A percentile compares a stretch with the other conserved stretches of the same genome.
Evolutionary conservation across 2,888 invertebrate species (phyloP).

Genomic region (Acleris cristana): DNA sequence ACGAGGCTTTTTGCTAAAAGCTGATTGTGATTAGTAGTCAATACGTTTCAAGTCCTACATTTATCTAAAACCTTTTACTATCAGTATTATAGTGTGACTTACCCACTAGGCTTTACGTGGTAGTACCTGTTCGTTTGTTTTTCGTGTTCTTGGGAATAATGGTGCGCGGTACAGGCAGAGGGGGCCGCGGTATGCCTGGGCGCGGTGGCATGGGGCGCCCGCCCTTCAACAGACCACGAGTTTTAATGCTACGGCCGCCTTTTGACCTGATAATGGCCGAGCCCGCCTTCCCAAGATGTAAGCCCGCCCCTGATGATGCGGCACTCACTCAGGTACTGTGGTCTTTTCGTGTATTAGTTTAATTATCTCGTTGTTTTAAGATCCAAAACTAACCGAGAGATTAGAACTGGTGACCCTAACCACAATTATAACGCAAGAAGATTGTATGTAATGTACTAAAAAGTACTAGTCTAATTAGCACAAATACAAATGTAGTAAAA

Average conservation of each 20-base stretch:
- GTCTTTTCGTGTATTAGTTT: background rate
- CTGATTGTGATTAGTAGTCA: constrained; percentile 2
- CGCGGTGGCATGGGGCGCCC: constrained; percentile 85
- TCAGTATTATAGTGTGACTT: constrained; percentile 28
- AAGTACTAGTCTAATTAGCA: too few species aligned
- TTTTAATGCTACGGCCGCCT: constrained; percentile 87
- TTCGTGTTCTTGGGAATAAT: constrained; percentile 64
- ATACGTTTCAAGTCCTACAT: background rate
- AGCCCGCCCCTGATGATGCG: constrained; percentile 91
- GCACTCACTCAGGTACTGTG: constrained; percentile 88
- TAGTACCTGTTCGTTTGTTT: background rate
- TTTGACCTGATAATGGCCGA: constrained; percentile 95
- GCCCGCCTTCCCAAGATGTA: constrained; percentile 93
- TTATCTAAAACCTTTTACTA: constrained; percentile 10
- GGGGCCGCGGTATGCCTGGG: constrained; percentile 87
- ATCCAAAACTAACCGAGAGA: background rate
- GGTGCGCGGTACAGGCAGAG: constrained; percentile 88
- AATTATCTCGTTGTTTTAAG: background rate
- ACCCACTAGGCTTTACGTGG: background rate
- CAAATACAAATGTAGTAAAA: too few species aligned
- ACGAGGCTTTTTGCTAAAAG: constrained; percentile 6
- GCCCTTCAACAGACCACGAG: constrained; percentile 73
- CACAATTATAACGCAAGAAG: too few species aligned
- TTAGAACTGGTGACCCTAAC: too few species aligned
- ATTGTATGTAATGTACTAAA: too few species aligned